Evolutionary conservation across 2,888 invertebrate species (phyloP), one percentile per base, ranked within the genome.

Genomic region (Thyatira batis): DNA sequence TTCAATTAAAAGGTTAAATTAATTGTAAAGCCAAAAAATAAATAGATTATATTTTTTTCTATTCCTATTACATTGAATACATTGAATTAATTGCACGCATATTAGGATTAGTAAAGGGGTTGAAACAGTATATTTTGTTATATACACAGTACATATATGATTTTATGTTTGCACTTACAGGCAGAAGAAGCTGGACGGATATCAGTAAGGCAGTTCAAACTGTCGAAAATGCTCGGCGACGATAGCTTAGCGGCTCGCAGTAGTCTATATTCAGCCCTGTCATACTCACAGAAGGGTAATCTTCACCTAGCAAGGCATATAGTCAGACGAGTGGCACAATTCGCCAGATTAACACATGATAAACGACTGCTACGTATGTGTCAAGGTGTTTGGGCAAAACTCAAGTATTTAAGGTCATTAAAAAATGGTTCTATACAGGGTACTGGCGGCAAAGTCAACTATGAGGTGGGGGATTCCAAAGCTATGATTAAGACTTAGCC

Each of bases 111-210:
- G 30, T 9, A 3, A 6, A 11, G 1, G 11, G 1, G 11, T 30
- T 30, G 11, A 9, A 6, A 6, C 23, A 23, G 23, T 23, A 23
- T 23, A 23, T 23, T 23, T 23, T 23, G 45, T n/a, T 27, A 49
- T 23, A 30, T 17, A n/a, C 33, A 20, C 17, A 49, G 50, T 33
- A 54, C 13, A 43, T n/a, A n/a, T n/a, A n/a, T n/a, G n/a, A 45
- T 48, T 20, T 45, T 44, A 23, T 17, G 56, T 54, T 45, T 27
- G 21, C 52, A 48, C n/a, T 39, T 39, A 17, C 82, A 97, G 97
- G 98, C 98, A 11, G 93, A 95, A 73, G 95, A 95, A 72, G 99
- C 99, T 27, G 98, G 97, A 0, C 94, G 95, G 78, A 98, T 98
- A 82, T 98, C 98, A 10, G 51, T 95, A 17, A 93, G 95, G 59